phyloP scores from a whole-genome alignment of 2,888 invertebrate genomes.

The Diplazon laetatorius region DNA sequence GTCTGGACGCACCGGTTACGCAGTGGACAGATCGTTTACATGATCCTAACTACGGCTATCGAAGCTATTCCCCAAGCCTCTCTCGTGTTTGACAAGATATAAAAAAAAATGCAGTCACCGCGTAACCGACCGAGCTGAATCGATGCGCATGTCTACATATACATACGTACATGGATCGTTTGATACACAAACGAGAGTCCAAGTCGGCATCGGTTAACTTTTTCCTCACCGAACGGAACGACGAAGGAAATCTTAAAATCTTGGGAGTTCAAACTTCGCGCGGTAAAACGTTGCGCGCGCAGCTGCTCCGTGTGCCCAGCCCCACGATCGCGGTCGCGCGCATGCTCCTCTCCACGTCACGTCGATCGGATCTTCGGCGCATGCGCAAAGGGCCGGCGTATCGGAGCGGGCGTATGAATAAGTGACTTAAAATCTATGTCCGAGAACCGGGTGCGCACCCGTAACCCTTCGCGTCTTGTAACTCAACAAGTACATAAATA shows the following conservation, averaged over 20 bases:
- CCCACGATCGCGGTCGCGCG: no score
- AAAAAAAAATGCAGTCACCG: slow-evolving; percentile 48
- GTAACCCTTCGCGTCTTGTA: slow-evolving; percentile 60
- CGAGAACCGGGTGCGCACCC: slow-evolving; percentile 1
- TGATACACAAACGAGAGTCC: slow-evolving; percentile 6
- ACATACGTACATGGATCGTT: slow-evolving; percentile 19
- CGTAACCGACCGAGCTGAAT: slow-evolving; percentile 24
- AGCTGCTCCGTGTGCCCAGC: not conserved
- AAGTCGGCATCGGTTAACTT: slow-evolving; percentile 29
- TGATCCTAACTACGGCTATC: slow-evolving; percentile 21
- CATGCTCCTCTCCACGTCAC: no score
- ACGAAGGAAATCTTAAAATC: not conserved
- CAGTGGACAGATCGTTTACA: slow-evolving; percentile 38
- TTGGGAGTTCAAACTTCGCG: not conserved
- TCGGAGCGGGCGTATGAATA: slow-evolving; percentile 59
- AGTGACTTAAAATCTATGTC: slow-evolving; percentile 61
- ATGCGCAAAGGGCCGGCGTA: no score
- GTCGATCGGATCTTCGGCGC: no score
- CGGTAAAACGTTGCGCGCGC: not conserved
- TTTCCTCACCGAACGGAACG: slow-evolving; percentile 31
- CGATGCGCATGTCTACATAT: no score
- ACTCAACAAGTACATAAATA: slow-evolving; percentile 73
- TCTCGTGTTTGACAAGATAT: slow-evolving; percentile 7
- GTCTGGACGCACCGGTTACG: slow-evolving; percentile 10
- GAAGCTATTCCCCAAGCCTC: not conserved